Evolutionary conservation across 2,888 invertebrate genomes (phyloP).

Genomic region (Drosophila prolongata): DNA sequence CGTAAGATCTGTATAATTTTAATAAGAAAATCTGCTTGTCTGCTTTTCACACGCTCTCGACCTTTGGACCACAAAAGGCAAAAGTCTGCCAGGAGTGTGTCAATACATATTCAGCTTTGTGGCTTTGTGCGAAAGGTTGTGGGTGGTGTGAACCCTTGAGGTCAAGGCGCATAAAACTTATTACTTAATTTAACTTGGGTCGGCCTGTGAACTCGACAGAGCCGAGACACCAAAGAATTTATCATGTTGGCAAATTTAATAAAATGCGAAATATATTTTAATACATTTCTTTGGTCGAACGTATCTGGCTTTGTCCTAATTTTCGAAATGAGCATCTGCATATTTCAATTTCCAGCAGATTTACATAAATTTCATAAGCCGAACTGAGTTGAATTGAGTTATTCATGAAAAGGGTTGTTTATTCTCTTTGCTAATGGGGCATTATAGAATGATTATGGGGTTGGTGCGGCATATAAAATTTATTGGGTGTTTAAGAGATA

Average conservation of each 20-base stretch:
- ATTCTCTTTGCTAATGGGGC: background rate
- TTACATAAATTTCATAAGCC: slow-evolving; percentile 67
- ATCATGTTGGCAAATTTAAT: slow-evolving; percentile 75
- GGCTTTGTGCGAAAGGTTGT: slow-evolving; percentile 2
- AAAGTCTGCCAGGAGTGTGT: slow-evolving; percentile 66
- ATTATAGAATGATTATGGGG: background rate
- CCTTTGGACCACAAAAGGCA: slow-evolving; percentile 68
- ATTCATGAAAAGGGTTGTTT: slow-evolving; percentile 64
- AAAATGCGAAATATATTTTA: slow-evolving; percentile 71
- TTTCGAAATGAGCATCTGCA: slow-evolving; percentile 72
- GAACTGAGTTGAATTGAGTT: slow-evolving; percentile 41
- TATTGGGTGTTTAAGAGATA: background rate
- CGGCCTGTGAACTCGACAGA: slow-evolving; percentile 50
- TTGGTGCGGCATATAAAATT: background rate
- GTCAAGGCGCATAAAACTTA: slow-evolving; percentile 77
- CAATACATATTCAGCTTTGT: slow-evolving; percentile 53
- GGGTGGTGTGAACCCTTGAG: slow-evolving; percentile 51
- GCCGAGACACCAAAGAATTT: slow-evolving; percentile 56
- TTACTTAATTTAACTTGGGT: slow-evolving; percentile 79
- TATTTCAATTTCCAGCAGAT: slow-evolving; percentile 76
- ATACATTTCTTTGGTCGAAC: slow-evolving; percentile 33
- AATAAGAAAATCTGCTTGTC: slow-evolving; percentile 65
- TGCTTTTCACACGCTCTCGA: slow-evolving; percentile 46
- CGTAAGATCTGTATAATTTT: slow-evolving; percentile 53
- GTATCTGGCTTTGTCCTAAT: slow-evolving; percentile 42